Evolutionary conservation across 1,140 invertebrate species (phyloP).

Genomic region (Drosophila chauvacae): DNA sequence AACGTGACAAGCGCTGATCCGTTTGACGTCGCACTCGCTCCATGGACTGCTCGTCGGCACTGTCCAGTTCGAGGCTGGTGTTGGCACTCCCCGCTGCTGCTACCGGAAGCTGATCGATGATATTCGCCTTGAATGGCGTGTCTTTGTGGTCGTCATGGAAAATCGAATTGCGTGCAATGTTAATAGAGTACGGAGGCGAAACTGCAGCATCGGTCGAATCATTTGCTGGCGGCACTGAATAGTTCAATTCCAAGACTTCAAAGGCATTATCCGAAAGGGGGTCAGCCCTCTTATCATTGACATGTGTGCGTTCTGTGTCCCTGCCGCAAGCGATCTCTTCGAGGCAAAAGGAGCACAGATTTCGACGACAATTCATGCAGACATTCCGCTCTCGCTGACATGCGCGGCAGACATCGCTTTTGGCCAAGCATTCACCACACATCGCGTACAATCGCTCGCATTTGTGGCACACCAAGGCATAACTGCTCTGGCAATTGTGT

Average conservation of each 20-base stretch:
- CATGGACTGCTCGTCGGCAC: conserved; percentile 66
- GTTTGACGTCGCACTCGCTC: conserved; percentile 70
- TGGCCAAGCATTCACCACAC: conserved; percentile 68
- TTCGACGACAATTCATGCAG: conserved; percentile 75
- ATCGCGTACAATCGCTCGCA: conserved; percentile 75
- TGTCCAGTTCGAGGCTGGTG: conserved; percentile 68
- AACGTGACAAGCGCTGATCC: conserved; percentile 68
- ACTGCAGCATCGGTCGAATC: conserved; percentile 22
- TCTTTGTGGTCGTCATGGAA: conserved; percentile 68
- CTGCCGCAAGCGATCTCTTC: conserved; percentile 74
- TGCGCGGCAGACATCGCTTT: conserved; percentile 68
- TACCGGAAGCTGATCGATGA: conserved; percentile 55
- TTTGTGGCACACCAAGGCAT: conserved; percentile 72
- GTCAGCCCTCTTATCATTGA: conserved; percentile 57
- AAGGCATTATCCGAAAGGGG: conserved; percentile 49
- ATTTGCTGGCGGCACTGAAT: conserved; percentile 32
- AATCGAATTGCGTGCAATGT: conserved; percentile 71
- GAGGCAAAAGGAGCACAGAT: conserved; percentile 75
- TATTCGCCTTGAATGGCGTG: conserved; percentile 54
- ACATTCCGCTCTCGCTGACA: conserved; percentile 78
- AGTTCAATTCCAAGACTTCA: conserved; percentile 71
- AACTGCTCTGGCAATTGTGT: conserved; percentile 61
- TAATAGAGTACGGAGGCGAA: conserved; percentile 72
- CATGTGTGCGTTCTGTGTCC: conserved; percentile 62
- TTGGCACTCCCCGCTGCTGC: conserved; percentile 55